Evolutionary conservation across 2,113 vertebrate genomes (phyloP).

Genomic region (Tyrannus savana): DNA sequence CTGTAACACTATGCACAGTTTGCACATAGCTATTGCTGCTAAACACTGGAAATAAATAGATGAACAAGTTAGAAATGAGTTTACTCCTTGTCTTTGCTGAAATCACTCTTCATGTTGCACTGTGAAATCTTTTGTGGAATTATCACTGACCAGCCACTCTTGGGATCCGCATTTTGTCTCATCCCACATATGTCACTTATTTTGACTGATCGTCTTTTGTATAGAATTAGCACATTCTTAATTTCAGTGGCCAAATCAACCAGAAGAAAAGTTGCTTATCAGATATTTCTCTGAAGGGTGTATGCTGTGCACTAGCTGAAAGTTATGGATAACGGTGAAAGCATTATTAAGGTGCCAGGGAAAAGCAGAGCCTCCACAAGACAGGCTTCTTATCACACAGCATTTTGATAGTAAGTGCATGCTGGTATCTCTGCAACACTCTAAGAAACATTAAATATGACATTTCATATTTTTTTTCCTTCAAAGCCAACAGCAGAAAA

Average conservation of each 20-base stretch:
- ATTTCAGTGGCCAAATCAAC: background rate
- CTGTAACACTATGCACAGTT: background rate
- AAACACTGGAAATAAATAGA: background rate
- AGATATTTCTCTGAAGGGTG: background rate
- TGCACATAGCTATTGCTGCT: background rate
- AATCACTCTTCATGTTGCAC: background rate
- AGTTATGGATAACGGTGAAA: background rate
- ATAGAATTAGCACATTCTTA: background rate
- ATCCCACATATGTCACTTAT: fast-evolving
- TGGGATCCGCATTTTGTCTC: background rate
- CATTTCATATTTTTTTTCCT: background rate
- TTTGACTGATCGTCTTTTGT: background rate
- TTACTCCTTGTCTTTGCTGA: background rate
- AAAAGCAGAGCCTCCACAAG: background rate
- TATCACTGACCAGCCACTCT: background rate
- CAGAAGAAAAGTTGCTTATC: background rate
- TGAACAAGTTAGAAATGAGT: background rate
- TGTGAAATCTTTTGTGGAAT: background rate
- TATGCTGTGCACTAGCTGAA: background rate
- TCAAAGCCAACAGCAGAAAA: background rate
- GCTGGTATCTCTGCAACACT: background rate
- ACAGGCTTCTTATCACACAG: background rate
- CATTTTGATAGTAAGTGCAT: fast-evolving
- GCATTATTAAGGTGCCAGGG: background rate
- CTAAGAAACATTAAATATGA: background rate